These are phyloP conservation scores for Chelonus insularis DNA, from an alignment of 1,140 invertebrate genomes.

Conservation along the genomic window DNA sequence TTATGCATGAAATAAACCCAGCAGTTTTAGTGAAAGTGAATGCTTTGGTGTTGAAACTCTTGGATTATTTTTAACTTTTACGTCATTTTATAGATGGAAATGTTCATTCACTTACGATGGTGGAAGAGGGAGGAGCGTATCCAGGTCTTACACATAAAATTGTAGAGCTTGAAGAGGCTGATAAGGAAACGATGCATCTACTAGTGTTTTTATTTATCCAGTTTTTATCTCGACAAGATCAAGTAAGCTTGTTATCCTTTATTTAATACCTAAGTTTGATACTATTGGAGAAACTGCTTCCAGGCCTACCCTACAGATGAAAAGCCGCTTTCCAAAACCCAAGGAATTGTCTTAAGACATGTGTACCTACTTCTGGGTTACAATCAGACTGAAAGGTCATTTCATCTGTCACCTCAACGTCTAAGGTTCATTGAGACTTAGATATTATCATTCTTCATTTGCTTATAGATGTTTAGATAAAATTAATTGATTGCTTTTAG, in stretches of 20 bases:
- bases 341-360: constrained; percentile 89
- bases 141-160: constrained; percentile 74
- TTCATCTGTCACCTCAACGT: constrained; percentile 86
- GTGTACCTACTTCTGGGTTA: constrained; percentile 92
- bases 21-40: too few species aligned
- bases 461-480: too few species aligned
- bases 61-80: too few species aligned
- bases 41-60: too few species aligned
- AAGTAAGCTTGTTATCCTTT: constrained; percentile 56
- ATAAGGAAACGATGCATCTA: constrained; percentile 93
- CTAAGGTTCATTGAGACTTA: too few species aligned
- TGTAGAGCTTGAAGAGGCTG: constrained; percentile 91
- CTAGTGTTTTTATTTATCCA: constrained; percentile 96
- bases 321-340: constrained; percentile 74
- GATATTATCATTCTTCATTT: too few species aligned
- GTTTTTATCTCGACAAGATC: constrained; percentile 78
- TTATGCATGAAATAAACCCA: too few species aligned
- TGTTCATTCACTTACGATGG: constrained; percentile 70
- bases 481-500: constrained; percentile 60
- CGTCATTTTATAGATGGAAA: constrained; percentile 76
- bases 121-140: constrained; percentile 71
- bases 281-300: constrained; percentile 35
- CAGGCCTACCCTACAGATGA: constrained; percentile 83
- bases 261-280: constrained; percentile 5
- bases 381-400: constrained; percentile 85